Evolutionary conservation across 2,113 vertebrate genomes (phyloP), one percentile per base, ranked within the genome.

Genomic region (Arenaria interpres): DNA sequence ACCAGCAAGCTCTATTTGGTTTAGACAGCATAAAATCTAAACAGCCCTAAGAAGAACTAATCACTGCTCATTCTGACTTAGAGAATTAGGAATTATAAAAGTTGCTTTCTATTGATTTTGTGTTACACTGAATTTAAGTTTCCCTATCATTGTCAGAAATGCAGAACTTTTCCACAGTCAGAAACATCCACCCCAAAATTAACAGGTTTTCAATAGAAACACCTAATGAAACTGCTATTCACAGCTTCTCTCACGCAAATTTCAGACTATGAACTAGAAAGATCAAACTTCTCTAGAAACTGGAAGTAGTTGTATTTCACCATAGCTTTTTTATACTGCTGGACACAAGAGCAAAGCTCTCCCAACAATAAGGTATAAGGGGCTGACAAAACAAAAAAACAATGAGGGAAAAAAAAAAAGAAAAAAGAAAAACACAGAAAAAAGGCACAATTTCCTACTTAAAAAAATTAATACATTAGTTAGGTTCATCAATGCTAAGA

Each of bases 11-110:
- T 88, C 6, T 30, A 45, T 60, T 60, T 91, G 14, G 23, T 37
- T 41, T 87, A 75, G 16, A 93, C 48, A 97, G 59, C 83, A 94
- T 66, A 85, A 96, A 91, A 93, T 76, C 14, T 82, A 86, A 95
- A 95, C 56, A 87, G 51, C 46, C n/a, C 72, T 80, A 77, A 85
- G 28, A 57, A 87, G 20, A 41, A 86, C 63, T 82, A 95, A 73
- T 80, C 73, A 76, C n/a, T 14, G 10, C 45, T 95, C 14, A 14
- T 77, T 79, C 72, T 92, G 72, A 82, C 78, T 83, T 91, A 6
- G 6, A 90, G 18, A 78, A 81, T 48, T 75, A 85, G 69, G 92
- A 89, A 88, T 79, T 53, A 22, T 32, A 78, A 76, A 85, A 90
- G 76, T 35, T 88, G 56, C 54, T 64, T 95, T 64, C 43, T 85